Evolutionary conservation across 2,797 vertebrate species (phyloP).

Genomic region (Moxostoma hubbsi): DNA sequence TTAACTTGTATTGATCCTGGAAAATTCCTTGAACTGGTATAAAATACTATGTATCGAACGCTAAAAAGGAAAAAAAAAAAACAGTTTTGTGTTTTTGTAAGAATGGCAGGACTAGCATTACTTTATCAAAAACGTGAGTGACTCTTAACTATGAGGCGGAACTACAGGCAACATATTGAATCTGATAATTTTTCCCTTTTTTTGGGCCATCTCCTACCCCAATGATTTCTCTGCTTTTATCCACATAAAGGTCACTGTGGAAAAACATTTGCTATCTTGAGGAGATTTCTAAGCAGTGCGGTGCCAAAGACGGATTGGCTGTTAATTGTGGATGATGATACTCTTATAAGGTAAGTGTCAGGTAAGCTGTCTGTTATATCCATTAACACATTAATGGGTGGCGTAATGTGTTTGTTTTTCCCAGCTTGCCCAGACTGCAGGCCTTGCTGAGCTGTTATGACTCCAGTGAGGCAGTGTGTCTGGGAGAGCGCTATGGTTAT

Average conservation of each 20-base stretch:
- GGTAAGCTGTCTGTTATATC: not conserved
- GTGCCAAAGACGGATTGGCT: conserved; percentile 85
- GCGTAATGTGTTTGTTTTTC: conserved; percentile 40
- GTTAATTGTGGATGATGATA: conserved; percentile 94
- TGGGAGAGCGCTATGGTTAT: conserved; percentile 94
- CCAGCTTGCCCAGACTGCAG: conserved; percentile 87
- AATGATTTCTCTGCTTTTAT: not conserved
- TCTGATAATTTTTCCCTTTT: too few species aligned
- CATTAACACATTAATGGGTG: conserved; percentile 10
- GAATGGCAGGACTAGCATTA: too few species aligned
- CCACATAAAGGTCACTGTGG: conserved; percentile 90
- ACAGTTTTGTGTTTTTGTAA: too few species aligned
- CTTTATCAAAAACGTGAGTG: too few species aligned
- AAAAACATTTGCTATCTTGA: conserved; percentile 96
- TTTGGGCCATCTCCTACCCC: too few species aligned
- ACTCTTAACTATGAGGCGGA: too few species aligned
- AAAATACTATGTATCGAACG: too few species aligned
- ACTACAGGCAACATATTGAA: too few species aligned
- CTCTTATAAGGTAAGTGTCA: conserved; percentile 88
- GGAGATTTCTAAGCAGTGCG: conserved; percentile 84
- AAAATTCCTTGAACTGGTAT: too few species aligned
- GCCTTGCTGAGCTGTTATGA: conserved; percentile 92
- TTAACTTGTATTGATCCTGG: too few species aligned
- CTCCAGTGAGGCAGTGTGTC: conserved; percentile 83
- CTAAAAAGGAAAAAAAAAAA: too few species aligned